Evolutionary conservation across 2,113 vertebrate genomes (phyloP).

Genomic region (Pollimyrus isidori): DNA sequence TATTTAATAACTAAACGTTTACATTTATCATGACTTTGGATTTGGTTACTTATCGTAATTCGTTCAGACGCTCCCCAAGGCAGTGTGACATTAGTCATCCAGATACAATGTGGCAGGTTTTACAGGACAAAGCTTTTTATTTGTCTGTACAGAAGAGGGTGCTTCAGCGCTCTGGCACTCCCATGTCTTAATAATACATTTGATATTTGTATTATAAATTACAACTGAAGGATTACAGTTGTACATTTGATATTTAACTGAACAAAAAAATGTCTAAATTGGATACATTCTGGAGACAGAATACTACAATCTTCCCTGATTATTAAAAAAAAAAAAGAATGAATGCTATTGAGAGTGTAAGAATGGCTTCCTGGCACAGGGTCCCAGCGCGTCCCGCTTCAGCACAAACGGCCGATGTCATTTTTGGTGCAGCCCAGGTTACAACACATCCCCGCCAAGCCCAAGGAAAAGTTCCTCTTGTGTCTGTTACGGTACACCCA

Average conservation of each 20-base stretch:
- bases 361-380: background rate
- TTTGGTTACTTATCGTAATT: background rate
- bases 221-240: background rate
- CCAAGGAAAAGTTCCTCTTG: slow-evolving; percentile 69
- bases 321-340: background rate
- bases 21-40: background rate
- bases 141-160: background rate
- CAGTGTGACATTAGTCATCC: background rate
- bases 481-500: slow-evolving; percentile 49
- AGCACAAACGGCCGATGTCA: slow-evolving; percentile 79
- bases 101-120: background rate
- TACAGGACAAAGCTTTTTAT: slow-evolving; percentile 6
- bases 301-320: slow-evolving; percentile 16
- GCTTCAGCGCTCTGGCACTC: background rate
- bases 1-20: background rate
- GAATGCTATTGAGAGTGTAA: slow-evolving; percentile 6
- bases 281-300: background rate
- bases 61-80: background rate
- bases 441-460: slow-evolving; percentile 77
- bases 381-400: slow-evolving; percentile 34
- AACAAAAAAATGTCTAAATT: background rate
- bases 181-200: background rate
- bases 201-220: background rate
- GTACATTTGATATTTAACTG: no score
- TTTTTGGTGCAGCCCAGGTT: slow-evolving; percentile 78